Evolutionary conservation across 2,797 vertebrate species (phyloP), one percentile per base, ranked within the genome.

Genomic region (Brachyrhaphis roseni): DNA sequence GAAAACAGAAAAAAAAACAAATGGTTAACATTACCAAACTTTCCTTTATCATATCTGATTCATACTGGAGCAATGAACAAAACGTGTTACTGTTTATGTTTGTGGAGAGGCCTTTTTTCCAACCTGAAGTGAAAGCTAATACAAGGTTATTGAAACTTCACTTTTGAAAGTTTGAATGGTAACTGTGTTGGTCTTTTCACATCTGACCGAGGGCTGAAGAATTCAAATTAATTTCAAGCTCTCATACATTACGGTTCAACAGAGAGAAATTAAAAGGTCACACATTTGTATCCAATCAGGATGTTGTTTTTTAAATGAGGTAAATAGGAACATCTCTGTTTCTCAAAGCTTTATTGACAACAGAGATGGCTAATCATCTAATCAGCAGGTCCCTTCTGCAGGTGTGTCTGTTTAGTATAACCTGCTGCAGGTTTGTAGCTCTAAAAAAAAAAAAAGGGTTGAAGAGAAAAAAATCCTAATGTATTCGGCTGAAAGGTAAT

Each of bases 331-430:
- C 39, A 34, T 76, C 36, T 72, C 59, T 8, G n/a, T 66, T 43
- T 66, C 49, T 73, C 74, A 13, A 49, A 77, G 70, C 75, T 71
- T 57, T 62, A 57, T 13, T 34, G 51, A 66, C 43, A 76, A 46
- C 46, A 18, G 15, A 10, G 74, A 55, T n/a, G 77, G 73, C 26
- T 83, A 84, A 88, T 87, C 1, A 83, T 72, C 78, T 78, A 74
- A 89, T 93, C 74, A 90, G 82, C 71, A n/a, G 8, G 28, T 51
- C 66, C 83, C 73, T 76, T 23, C 51, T 79, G 51, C 93, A 95
- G 92, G 85, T 94, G 93, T 77, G 90, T 75, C 78, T 85, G 74
- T 75, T 92, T 59, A 86, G 66, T 79, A 80, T 81, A 88, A 90
- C 84, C 36, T 79, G 59, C 2, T 74, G 78, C 89, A 90, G 85